A percentile compares a stretch with the other conserved stretches of the same genome.
phyloP scores from a whole-genome alignment of 1,140 invertebrate genomes.

The Brachionus koreanus region DNA sequence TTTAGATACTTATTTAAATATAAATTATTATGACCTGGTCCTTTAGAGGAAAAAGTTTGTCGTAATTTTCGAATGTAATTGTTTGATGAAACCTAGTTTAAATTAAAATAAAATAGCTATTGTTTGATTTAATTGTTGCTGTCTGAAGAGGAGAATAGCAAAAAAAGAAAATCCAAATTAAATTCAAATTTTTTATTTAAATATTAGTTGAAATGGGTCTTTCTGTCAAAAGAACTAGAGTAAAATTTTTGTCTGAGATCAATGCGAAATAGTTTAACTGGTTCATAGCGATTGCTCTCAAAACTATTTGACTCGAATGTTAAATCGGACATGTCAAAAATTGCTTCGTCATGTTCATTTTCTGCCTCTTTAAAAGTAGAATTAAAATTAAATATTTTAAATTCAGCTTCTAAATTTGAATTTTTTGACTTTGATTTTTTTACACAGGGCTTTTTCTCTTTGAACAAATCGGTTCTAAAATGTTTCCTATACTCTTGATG shows the following conservation, averaged over 20 bases:
- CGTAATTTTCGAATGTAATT: too few species aligned
- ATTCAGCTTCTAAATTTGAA: neutral
- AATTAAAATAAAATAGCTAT: too few species aligned
- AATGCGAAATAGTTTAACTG: neutral
- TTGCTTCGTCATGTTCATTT: neutral
- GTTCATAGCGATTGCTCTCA: conserved; percentile 14
- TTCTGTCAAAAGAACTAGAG: neutral
- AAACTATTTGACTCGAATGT: conserved; percentile 23
- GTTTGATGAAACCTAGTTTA: too few species aligned
- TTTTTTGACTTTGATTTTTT: neutral
- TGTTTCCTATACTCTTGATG: conserved; percentile 13
- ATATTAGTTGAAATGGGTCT: neutral
- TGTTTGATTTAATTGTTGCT: too few species aligned
- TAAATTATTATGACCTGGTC: too few species aligned
- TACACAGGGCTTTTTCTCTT: neutral
- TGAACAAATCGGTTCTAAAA: neutral
- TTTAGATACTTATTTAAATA: too few species aligned
- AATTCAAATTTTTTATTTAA: neutral
- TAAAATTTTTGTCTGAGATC: neutral
- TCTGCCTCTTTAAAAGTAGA: neutral
- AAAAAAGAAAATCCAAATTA: neutral
- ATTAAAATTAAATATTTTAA: neutral
- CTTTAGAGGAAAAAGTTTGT: too few species aligned
- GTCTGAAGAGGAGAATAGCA: neutral
- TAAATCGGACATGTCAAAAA: conserved; percentile 9